Evolutionary conservation across 2,888 invertebrate genomes (phyloP).

Genomic region (Zygogramma bicolorata): DNA sequence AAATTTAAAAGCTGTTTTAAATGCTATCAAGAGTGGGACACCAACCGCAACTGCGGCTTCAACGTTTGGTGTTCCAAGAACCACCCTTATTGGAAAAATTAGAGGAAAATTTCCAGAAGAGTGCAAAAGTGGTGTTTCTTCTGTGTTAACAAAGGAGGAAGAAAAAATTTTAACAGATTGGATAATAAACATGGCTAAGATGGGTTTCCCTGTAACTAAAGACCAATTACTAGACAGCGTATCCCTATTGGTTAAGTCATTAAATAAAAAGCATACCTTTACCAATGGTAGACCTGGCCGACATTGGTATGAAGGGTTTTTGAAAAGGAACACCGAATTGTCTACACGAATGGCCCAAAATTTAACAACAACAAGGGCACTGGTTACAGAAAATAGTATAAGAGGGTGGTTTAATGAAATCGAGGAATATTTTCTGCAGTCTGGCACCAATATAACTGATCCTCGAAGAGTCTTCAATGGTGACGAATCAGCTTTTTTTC

Average conservation of each 20-base stretch:
- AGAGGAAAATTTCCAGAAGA: no score
- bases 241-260: neutral
- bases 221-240: no score
- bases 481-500: conserved; percentile 56
- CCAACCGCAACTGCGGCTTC: no score
- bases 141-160: no score
- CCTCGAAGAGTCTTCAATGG: conserved; percentile 55
- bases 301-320: neutral
- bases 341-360: neutral
- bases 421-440: conserved; percentile 17
- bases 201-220: no score
- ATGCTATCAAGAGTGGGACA: neutral
- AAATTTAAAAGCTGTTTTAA: neutral
- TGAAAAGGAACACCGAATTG: neutral
- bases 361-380: neutral
- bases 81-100: no score
- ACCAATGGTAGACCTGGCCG: conserved; percentile 2
- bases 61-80: no score
- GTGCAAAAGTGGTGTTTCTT: no score
- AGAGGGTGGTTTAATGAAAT: no score
- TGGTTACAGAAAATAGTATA: neutral
- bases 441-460: conserved; percentile 34
- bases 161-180: no score
- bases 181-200: no score
- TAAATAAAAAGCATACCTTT: conserved; percentile 11